These are phyloP conservation scores for Noctua comes DNA, from an alignment of 2,888 invertebrate species.

Conservation along the genomic window DNA sequence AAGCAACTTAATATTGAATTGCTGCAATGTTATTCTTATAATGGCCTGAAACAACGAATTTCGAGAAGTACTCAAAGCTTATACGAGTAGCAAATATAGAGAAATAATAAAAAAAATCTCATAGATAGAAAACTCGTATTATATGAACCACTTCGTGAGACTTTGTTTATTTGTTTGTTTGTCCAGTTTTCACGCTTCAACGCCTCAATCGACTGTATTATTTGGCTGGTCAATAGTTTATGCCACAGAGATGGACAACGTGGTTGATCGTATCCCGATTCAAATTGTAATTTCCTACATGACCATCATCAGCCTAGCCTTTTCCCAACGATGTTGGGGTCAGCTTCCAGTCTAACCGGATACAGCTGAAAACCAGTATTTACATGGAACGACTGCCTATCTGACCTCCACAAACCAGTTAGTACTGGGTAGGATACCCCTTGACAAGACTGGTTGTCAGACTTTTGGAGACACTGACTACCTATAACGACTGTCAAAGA, in stretches of 20 bases:
- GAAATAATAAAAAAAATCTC: background rate
- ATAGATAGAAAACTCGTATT: background rate
- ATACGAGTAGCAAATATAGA: conserved; percentile 1
- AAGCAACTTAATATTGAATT: conserved; percentile 11
- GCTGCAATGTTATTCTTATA: conserved; percentile 2
- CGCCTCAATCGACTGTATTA: background rate
- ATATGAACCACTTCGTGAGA: conserved; percentile 2
- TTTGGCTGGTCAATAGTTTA: background rate
- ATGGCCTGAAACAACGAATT: background rate
- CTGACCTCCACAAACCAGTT: no score
- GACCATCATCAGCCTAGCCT: no score
- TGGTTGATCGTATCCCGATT: no score
- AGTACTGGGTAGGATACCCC: no score
- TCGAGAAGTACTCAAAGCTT: background rate
- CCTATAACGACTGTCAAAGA: no score
- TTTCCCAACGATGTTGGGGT: no score
- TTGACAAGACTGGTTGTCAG: no score
- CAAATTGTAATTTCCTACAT: background rate
- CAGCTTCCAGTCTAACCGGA: no score
- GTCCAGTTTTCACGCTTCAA: conserved; percentile 22
- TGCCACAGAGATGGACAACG: background rate
- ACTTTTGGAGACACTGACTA: no score
- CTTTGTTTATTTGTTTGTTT: conserved; percentile 28
- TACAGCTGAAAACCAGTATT: no score
- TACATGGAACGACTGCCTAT: no score